Evolutionary conservation across 2,113 vertebrate species (phyloP), one percentile per base, ranked within the genome.

Genomic region (Oceanites oceanicus): DNA sequence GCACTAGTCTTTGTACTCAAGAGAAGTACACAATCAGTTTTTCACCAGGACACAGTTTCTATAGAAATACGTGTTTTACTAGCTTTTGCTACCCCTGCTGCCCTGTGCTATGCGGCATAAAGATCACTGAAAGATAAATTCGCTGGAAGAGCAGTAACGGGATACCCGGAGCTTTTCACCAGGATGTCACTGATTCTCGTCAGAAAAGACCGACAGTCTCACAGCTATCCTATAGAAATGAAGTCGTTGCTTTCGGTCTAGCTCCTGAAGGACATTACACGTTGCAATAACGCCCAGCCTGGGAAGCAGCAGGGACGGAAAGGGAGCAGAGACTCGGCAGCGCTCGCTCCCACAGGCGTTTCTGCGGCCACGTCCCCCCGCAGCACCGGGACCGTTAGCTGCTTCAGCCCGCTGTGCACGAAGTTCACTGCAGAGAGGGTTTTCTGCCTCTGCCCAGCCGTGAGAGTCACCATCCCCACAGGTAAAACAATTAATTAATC

Each of bases 311-410:
- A 61, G 5, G 50, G 80, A 47, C 9, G 32, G 42, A 63, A 52
- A 70, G 52, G 61, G 53, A 78, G 62, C 42, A 5, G 47, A 53
- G 10, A 7, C 25, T 5, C 58, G 25, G 67, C 30, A 52, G 40
- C 8, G 44, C 79, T 78, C 3, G 0, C 61, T 53, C 77, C 23
- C 22, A 16, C 5, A 44, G 58, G 29, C n/a, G 22, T 45, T 94
- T 30, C 71, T 79, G 86, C 58, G 81, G 72, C 63, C 77, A 34
- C 0, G 0, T 38, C 9, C 58, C 55, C n/a, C 20, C 0, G 0
- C 65, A n/a, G 76, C 10, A 0, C 38, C 3, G 2, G 38, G 8
- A 16, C n/a, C 29, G 29, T 3, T 2, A 55, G 53, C 53, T 30
- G 30, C 82, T 56, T 44, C 20, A 50, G 29, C 11, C 13, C 81